phyloP scores from a whole-genome alignment of 1,140 invertebrate species.

The Dendrolimus kikuchii region DNA sequence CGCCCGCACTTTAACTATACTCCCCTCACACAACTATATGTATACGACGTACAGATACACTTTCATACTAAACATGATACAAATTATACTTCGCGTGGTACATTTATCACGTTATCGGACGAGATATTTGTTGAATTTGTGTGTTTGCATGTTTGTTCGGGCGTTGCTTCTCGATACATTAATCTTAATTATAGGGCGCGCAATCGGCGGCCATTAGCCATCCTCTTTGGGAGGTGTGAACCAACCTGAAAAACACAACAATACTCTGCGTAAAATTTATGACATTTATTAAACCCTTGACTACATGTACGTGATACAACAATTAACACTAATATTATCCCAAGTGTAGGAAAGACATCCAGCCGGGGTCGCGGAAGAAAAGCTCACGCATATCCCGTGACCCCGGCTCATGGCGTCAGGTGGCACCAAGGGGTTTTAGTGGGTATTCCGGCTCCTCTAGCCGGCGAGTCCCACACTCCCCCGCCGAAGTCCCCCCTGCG shows the following conservation, averaged over 20 bases:
- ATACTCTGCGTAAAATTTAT: not conserved
- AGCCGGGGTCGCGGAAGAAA: no score
- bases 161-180: conserved; percentile 37
- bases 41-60: not conserved
- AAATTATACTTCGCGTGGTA: conserved; percentile 21
- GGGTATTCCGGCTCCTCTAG: no score
- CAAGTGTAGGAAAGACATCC: no score
- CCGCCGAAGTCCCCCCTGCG: no score
- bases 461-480: no score
- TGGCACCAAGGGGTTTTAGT: no score
- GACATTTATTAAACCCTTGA: no score
- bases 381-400: no score
- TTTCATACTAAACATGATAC: conserved; percentile 1
- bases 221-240: conserved; percentile 91
- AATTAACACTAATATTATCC: no score
- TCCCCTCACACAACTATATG: conserved; percentile 27
- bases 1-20: conserved; percentile 28
- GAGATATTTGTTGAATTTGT: conserved; percentile 42
- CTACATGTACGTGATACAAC: no score
- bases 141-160: conserved; percentile 35
- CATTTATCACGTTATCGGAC: conserved; percentile 27
- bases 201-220: conserved; percentile 75
- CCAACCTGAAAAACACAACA: conserved; percentile 79
- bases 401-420: no score
- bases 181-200: conserved; percentile 32